Evolutionary conservation across 2,113 vertebrate species (phyloP).

Genomic region (Macrotus californicus): DNA sequence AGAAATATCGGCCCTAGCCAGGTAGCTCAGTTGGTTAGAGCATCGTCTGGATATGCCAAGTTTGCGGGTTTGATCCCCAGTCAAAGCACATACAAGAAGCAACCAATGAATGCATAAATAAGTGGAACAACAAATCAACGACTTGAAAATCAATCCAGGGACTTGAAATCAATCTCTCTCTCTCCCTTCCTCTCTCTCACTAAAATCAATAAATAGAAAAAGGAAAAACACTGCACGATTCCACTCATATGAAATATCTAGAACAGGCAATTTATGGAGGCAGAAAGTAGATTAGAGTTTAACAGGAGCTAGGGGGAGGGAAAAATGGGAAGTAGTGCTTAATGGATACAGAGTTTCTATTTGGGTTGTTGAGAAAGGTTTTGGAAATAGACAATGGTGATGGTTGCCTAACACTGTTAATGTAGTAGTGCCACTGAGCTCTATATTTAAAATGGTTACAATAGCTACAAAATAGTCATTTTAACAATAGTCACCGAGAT

Average conservation of each 20-base stretch:
- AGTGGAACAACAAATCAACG: background rate
- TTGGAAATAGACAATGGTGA: background rate
- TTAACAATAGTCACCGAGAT: background rate
- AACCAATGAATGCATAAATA: background rate
- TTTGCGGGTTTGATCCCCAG: background rate
- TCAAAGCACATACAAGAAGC: background rate
- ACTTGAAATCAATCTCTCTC: too few species aligned
- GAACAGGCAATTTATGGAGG: background rate
- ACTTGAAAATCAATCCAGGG: too few species aligned
- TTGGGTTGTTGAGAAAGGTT: constrained; percentile 15
- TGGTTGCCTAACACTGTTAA: background rate
- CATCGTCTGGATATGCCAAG: background rate
- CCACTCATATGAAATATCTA: background rate
- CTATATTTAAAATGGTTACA: background rate
- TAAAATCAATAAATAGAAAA: background rate
- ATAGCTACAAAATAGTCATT: background rate
- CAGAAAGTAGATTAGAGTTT: background rate
- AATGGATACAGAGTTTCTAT: constrained; percentile 7
- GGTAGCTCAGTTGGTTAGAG: background rate
- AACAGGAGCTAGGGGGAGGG: background rate
- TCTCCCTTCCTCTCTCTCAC: background rate
- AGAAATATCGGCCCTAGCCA: background rate
- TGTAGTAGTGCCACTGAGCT: background rate
- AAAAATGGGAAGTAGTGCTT: background rate
- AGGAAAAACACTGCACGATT: background rate